These are phyloP conservation scores for Thaleichthys pacificus DNA, from an alignment of 2,797 vertebrate species.

Conservation along the genomic window DNA sequence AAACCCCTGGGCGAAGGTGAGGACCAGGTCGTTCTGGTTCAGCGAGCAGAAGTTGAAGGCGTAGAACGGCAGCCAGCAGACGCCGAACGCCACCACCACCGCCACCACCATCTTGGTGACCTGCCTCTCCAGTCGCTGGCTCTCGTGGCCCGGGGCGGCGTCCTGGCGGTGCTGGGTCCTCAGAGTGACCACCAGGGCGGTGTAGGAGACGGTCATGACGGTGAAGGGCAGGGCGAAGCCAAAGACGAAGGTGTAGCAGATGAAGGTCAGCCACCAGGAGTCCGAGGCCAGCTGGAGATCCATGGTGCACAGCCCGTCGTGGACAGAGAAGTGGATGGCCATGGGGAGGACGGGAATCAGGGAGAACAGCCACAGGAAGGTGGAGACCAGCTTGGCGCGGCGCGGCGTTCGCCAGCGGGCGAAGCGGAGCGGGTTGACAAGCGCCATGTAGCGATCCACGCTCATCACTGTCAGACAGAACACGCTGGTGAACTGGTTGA, in stretches of 20 bases:
- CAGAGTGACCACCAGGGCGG: slow-evolving; percentile 62
- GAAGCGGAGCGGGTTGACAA: slow-evolving; percentile 65
- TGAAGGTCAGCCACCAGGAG: slow-evolving; percentile 66
- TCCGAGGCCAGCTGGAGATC: slow-evolving; percentile 44
- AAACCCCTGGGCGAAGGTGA: slow-evolving; percentile 62
- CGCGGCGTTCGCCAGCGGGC: slow-evolving; percentile 68
- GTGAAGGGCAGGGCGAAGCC: slow-evolving; percentile 74
- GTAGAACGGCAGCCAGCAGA: slow-evolving; percentile 81
- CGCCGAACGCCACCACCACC: slow-evolving; percentile 70
- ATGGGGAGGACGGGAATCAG: slow-evolving; percentile 77
- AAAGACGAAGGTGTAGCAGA: slow-evolving; percentile 74
- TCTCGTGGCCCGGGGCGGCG: slow-evolving; percentile 27
- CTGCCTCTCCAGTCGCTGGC: slow-evolving; percentile 64
- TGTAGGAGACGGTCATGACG: slow-evolving; percentile 68
- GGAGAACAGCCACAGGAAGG: slow-evolving; percentile 72
- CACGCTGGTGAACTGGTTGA: slow-evolving; percentile 81
- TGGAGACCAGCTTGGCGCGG: slow-evolving; percentile 66
- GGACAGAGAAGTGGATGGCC: slow-evolving; percentile 69
- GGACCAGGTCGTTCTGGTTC: slow-evolving; percentile 21
- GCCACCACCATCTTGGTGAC: slow-evolving; percentile 76
- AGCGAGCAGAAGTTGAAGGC: slow-evolving; percentile 74
- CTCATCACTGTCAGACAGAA: slow-evolving; percentile 79
- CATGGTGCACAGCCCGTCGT: slow-evolving; percentile 60
- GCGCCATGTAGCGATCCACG: slow-evolving; percentile 77
- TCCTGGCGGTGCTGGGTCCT: slow-evolving; percentile 31